phyloP scores from a whole-genome alignment of 1,140 invertebrate genomes.

The Nephila pilipes region DNA sequence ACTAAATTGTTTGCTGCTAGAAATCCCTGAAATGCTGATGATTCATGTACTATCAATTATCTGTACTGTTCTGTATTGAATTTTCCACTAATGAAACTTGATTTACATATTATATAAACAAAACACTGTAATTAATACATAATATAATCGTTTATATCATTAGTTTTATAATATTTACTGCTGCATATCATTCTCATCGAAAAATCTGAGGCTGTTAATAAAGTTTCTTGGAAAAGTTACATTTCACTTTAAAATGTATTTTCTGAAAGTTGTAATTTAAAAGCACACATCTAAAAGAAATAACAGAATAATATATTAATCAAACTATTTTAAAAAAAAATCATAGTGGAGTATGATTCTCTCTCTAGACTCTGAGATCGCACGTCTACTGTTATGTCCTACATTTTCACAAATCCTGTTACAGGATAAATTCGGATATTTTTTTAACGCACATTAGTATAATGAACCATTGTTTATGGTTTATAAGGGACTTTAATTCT shows the following conservation, averaged over 20 bases:
- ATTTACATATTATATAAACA: no score
- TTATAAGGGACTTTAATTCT: no score
- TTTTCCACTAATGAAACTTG: slow-evolving; percentile 2
- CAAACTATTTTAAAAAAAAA: not conserved
- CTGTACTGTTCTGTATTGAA: not conserved
- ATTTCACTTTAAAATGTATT: not conserved
- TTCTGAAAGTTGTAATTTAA: not conserved
- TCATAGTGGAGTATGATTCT: not conserved
- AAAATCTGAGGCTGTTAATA: not conserved
- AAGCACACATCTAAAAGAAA: not conserved
- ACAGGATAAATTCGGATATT: not conserved
- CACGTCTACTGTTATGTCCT: not conserved
- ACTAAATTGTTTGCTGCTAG: no score
- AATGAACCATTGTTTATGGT: no score
- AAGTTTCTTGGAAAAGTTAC: not conserved
- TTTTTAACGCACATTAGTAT: no score
- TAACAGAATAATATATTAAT: not conserved
- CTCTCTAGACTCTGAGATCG: not conserved
- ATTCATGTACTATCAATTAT: not conserved
- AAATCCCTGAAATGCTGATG: not conserved
- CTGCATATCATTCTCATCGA: not conserved
- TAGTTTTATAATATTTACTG: not conserved
- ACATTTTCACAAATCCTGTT: not conserved
- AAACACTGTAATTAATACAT: not conserved
- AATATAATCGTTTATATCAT: not conserved